phyloP scores from a whole-genome alignment of 2,797 vertebrate species.

The Tarsius wallacei region DNA sequence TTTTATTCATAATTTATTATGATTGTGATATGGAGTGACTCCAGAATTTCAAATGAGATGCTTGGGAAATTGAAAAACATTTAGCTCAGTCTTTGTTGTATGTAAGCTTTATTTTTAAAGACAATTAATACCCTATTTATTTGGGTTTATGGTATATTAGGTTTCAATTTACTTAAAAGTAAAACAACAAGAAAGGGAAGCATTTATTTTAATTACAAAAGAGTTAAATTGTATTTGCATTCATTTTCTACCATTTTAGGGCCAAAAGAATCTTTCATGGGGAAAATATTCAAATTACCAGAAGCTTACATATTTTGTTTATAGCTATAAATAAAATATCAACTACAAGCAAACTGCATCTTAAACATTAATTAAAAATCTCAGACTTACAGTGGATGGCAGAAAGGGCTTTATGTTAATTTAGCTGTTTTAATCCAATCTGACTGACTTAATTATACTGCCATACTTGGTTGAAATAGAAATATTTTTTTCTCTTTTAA shows the following conservation, averaged over 20 bases:
- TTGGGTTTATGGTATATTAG: conserved; percentile 74
- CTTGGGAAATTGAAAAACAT: conserved; percentile 67
- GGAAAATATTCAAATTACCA: conserved; percentile 65
- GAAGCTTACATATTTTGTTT: conserved; percentile 81
- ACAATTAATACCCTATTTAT: conserved; percentile 64
- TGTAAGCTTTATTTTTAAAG: conserved; percentile 57
- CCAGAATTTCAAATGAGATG: conserved; percentile 68
- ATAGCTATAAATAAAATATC: conserved; percentile 88
- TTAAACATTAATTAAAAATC: conserved; percentile 89
- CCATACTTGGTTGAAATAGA: conserved; percentile 72
- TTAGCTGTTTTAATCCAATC: conserved; percentile 83
- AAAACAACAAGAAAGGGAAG: conserved; percentile 83
- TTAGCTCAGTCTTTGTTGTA: conserved; percentile 49
- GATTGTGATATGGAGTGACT: conserved; percentile 40
- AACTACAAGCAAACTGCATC: conserved; percentile 86
- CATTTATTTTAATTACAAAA: conserved; percentile 85
- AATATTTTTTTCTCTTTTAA: conserved; percentile 33
- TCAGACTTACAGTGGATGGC: conserved; percentile 74
- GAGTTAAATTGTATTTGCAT: conserved; percentile 79
- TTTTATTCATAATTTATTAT: conserved; percentile 78
- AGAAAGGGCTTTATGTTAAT: conserved; percentile 78
- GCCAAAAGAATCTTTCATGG: conserved; percentile 71
- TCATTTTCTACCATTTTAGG: conserved; percentile 78
- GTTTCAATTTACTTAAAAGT: conserved; percentile 84
- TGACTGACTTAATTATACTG: conserved; percentile 82